Conservation (phyloP, 64 coral and sea anemone species). For the Dendronephthya gigantea region DNA sequence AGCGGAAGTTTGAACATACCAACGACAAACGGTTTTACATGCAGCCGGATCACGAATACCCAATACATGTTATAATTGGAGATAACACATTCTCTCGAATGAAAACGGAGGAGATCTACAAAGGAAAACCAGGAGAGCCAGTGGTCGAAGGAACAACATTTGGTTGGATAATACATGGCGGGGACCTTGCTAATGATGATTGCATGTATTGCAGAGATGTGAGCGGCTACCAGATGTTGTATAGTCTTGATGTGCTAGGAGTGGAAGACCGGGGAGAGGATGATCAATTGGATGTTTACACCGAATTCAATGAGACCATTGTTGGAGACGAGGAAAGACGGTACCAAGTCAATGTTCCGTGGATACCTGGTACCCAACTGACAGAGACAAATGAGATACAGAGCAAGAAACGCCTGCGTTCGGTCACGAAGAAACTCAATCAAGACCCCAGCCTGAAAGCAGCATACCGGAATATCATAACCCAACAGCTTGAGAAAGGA, state of each 20-base stretch:
- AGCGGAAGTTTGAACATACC: neutral
- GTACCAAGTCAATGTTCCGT: neutral
- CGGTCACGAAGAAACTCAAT: neutral
- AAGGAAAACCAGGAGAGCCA: neutral
- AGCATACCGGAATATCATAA: neutral
- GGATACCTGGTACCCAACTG: neutral
- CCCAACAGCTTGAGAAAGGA: neutral
- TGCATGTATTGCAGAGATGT: neutral
- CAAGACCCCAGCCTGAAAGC: neutral
- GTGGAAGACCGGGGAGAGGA: neutral
- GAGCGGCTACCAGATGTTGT: neutral
- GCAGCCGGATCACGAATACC: neutral
- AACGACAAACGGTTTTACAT: constrained; percentile 5
- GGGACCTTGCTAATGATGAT: neutral
- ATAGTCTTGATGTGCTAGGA: neutral
- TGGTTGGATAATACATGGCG: neutral
- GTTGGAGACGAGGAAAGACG: neutral
- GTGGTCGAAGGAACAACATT: neutral
- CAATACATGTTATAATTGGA: neutral
- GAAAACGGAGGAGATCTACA: constrained; percentile 1
- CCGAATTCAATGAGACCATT: neutral
- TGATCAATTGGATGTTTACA: constrained; percentile 3
- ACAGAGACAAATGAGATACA: neutral
- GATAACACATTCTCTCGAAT: neutral
- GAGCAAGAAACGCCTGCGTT: neutral